Percentiles rank a stretch among this genome's conserved stretches.
phyloP scores from a whole-genome alignment of 2,888 invertebrate species.

The Cerceris rybyensis region DNA sequence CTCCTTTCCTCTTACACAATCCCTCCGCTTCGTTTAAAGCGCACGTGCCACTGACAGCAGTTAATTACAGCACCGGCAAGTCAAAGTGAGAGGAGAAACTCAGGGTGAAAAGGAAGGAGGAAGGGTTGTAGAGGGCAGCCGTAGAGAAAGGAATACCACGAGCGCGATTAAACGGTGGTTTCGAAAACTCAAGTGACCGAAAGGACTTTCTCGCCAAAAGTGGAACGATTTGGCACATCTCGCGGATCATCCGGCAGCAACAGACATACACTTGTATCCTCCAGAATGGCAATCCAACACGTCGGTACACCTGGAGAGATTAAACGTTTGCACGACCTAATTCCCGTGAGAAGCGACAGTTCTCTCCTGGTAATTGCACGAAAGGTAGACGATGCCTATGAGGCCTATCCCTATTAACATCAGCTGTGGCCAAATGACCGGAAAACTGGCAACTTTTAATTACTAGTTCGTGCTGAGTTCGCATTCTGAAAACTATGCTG shows the following conservation, averaged over 20 bases:
- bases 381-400: slow-evolving; percentile 26
- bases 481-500: slow-evolving; percentile 1
- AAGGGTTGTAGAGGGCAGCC: slow-evolving; percentile 5
- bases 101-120: slow-evolving; percentile 10
- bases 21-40: slow-evolving; percentile 32
- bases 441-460: slow-evolving; percentile 45
- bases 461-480: slow-evolving; percentile 26
- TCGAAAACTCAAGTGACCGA: slow-evolving; percentile 38
- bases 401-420: slow-evolving; percentile 14
- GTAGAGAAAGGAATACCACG: slow-evolving; percentile 26
- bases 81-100: slow-evolving; percentile 45
- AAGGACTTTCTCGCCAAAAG: slow-evolving; percentile 15
- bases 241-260: slow-evolving; percentile 3
- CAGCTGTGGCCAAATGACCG: slow-evolving; percentile 10
- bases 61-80: slow-evolving; percentile 67
- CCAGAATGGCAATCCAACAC: slow-evolving; percentile 28
- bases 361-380: slow-evolving; percentile 38
- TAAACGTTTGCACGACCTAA: slow-evolving; percentile 57
- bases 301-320: slow-evolving; percentile 36
- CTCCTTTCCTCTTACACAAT: slow-evolving; percentile 16
- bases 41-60: slow-evolving; percentile 72
- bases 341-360: slow-evolving; percentile 35
- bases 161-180: slow-evolving; percentile 33
- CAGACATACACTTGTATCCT: neutral
- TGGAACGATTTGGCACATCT: neutral